Evolutionary conservation across 2,888 invertebrate genomes (phyloP).

Genomic region (Gari tellinella): DNA sequence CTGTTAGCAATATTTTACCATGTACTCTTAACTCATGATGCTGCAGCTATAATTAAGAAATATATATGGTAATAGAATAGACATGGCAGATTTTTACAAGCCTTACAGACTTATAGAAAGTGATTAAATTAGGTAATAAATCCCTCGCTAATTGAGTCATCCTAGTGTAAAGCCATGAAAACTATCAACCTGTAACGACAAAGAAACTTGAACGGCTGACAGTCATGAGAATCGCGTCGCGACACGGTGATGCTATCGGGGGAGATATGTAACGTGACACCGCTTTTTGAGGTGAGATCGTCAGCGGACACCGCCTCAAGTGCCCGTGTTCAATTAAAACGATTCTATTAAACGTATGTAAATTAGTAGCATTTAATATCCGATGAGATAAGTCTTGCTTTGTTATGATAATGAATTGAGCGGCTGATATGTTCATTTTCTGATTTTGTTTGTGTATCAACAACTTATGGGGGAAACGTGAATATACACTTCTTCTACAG

Average conservation of each 20-base stretch:
- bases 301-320: constrained; percentile 30
- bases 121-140: too few relatives aligned
- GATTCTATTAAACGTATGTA: constrained; percentile 31
- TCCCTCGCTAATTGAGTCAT: constrained; percentile 36
- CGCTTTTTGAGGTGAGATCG: constrained; percentile 29
- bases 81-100: too few relatives aligned
- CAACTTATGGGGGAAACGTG: too few relatives aligned
- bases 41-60: too few relatives aligned
- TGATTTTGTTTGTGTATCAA: too few relatives aligned
- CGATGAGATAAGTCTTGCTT: constrained; percentile 22
- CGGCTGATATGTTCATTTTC: neutral
- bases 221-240: constrained; percentile 33
- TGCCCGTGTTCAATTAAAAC: constrained; percentile 26
- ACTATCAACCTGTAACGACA: neutral
- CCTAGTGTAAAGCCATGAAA: constrained; percentile 25
- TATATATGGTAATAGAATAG: too few relatives aligned
- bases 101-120: too few relatives aligned
- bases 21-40: too few relatives aligned
- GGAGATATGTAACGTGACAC: constrained; percentile 41
- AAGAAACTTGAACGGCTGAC: constrained; percentile 9
- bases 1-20: too few relatives aligned
- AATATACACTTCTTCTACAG: too few relatives aligned
- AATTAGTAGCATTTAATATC: constrained; percentile 19
- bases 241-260: constrained; percentile 50
- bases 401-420: constrained; percentile 21